A percentile compares a stretch with the other conserved stretches of the same genome.
phyloP scores from a whole-genome alignment of 2,888 invertebrate species.

The Polia nebulosa region DNA sequence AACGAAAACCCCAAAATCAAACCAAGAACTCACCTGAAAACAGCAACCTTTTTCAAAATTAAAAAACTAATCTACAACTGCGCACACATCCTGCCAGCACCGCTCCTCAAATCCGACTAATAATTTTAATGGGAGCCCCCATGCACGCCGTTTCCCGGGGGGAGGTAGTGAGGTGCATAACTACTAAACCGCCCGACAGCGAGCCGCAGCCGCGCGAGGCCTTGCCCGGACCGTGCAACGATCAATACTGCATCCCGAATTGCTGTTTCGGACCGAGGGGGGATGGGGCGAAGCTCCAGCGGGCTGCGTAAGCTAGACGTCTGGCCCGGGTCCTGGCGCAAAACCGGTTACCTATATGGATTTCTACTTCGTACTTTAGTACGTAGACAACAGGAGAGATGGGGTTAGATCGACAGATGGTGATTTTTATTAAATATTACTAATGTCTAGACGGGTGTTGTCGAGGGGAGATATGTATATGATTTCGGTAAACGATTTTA shows the following conservation, averaged over 20 bases:
- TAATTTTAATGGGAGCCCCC: constrained; percentile 35
- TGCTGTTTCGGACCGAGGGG: constrained; percentile 48
- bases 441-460: constrained; percentile 48
- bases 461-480: constrained; percentile 2
- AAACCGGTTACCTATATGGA: constrained; percentile 52
- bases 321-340: constrained; percentile 27
- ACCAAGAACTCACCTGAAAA: constrained; percentile 27
- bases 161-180: background rate
- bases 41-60: background rate
- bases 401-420: constrained; percentile 30
- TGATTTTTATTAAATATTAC: constrained; percentile 36
- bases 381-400: constrained; percentile 19
- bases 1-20: background rate
- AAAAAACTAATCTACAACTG: background rate
- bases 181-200: background rate
- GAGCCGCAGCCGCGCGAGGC: background rate
- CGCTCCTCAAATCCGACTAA: constrained; percentile 32
- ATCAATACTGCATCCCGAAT: constrained; percentile 61
- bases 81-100: constrained; percentile 23
- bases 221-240: constrained; percentile 27
- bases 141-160: constrained; percentile 17
- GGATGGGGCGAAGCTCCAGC: constrained; percentile 41
- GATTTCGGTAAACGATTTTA: constrained; percentile 17
- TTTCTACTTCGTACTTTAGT: constrained; percentile 11
- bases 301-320: constrained; percentile 46